These are phyloP conservation scores for Perizoma affinitatum DNA, from an alignment of 2,888 invertebrate genomes.

Conservation along the genomic window DNA sequence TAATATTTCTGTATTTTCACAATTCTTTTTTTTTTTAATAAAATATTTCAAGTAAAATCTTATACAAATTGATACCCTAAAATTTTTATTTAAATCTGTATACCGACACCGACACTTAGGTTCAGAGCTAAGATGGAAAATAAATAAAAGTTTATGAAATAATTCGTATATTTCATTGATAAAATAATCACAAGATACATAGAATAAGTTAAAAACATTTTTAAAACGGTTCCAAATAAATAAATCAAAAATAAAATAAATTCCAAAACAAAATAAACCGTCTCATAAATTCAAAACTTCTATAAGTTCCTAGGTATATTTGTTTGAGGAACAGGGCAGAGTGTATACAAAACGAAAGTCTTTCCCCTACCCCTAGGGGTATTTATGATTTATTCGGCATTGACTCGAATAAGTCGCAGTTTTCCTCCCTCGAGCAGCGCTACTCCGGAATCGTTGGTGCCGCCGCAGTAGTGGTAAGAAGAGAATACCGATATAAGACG, in stretches of 20 bases:
- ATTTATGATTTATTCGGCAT: slow-evolving; percentile 49
- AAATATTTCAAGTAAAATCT: no score
- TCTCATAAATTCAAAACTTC: background rate
- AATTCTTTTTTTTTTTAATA: no score
- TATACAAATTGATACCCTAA: no score
- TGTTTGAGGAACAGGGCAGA: no score
- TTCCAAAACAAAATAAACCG: no score
- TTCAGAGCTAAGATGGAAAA: slow-evolving; percentile 53
- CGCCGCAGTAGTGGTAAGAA: slow-evolving; percentile 89
- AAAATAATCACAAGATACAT: no score
- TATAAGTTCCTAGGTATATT: background rate
- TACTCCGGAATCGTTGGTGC: slow-evolving; percentile 89
- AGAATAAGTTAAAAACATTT: no score
- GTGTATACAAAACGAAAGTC: no score
- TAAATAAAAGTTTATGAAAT: slow-evolving; percentile 52
- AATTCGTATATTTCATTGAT: slow-evolving; percentile 28
- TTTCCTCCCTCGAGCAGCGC: slow-evolving; percentile 86
- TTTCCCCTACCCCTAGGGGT: no score
- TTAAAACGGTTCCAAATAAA: no score
- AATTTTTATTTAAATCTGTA: slow-evolving; percentile 22
- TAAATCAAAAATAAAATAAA: background rate
- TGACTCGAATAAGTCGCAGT: slow-evolving; percentile 86
- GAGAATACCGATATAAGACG: slow-evolving; percentile 90
- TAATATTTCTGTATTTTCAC: no score
- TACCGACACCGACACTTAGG: slow-evolving; percentile 36